phyloP scores from a whole-genome alignment of 2,113 vertebrate species.

The Syngnathus scovelli region DNA sequence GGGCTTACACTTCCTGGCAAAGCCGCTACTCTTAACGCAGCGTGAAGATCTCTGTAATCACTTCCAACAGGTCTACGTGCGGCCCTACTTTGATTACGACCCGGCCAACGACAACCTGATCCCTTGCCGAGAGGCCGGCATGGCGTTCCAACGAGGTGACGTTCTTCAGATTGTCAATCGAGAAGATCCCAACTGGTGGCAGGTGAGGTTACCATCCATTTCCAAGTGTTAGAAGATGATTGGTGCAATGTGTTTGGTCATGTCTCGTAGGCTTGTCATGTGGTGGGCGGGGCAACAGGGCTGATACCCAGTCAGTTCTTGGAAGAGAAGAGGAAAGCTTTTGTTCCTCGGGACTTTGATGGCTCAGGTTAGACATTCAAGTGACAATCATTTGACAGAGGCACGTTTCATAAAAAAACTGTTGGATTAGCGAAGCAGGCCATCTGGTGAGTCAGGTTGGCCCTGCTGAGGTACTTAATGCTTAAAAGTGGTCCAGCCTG shows the following conservation, averaged over 20 bases:
- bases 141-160: conserved; percentile 89
- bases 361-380: conserved; percentile 75
- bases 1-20: conserved; percentile 41
- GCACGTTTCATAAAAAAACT: too few species aligned
- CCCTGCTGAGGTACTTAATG: background rate
- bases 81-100: conserved; percentile 96
- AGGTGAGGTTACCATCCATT: conserved; percentile 69
- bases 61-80: conserved; percentile 84
- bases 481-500: conserved; percentile 8
- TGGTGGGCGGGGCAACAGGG: conserved; percentile 87
- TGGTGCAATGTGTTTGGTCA: background rate
- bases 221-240: background rate
- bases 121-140: conserved; percentile 93
- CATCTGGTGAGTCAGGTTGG: background rate
- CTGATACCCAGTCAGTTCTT: conserved; percentile 97
- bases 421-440: background rate
- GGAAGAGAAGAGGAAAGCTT: conserved; percentile 98
- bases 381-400: too few species aligned
- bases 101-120: conserved; percentile 92
- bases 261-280: conserved; percentile 80
- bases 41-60: background rate
- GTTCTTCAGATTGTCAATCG: conserved; percentile 97
- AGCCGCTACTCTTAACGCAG: background rate
- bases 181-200: conserved; percentile 98
- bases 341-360: conserved; percentile 92